phyloP scores from a whole-genome alignment of 2,888 invertebrate genomes.

The Drosophila quinaria region DNA sequence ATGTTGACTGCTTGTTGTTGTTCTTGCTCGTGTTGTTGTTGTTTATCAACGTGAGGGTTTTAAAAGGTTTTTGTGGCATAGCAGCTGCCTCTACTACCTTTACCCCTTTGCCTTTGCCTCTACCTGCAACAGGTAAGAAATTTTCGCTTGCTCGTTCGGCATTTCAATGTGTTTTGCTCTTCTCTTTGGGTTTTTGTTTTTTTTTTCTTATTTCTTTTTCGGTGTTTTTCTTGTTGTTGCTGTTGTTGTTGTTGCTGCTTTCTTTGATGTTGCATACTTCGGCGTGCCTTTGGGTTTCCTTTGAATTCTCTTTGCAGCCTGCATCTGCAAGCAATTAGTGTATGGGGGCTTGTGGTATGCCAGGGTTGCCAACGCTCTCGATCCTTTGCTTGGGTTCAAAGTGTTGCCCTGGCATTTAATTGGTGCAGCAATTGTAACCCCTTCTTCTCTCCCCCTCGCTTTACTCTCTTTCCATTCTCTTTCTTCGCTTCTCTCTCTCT shows the following conservation, averaged over 20 bases:
- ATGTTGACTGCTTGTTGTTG: conserved; percentile 36
- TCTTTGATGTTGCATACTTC: conserved; percentile 77
- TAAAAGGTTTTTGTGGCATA: conserved; percentile 79
- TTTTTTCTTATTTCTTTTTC: conserved; percentile 39
- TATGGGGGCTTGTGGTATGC: conserved; percentile 65
- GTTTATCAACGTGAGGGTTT: conserved; percentile 76
- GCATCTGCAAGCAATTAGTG: conserved; percentile 82
- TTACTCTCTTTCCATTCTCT: no score
- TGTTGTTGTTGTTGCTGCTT: conserved; percentile 62
- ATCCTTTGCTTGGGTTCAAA: conserved; percentile 64
- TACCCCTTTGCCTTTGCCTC: conserved; percentile 23
- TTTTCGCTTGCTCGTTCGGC: conserved; percentile 73
- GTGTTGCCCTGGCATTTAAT: conserved; percentile 78
- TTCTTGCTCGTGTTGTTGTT: conserved; percentile 50
- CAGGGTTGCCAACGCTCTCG: conserved; percentile 42
- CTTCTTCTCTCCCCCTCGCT: not conserved
- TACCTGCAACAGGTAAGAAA: conserved; percentile 80
- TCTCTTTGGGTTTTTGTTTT: conserved; percentile 44
- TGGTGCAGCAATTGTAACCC: conserved; percentile 70
- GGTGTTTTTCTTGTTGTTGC: conserved; percentile 49
- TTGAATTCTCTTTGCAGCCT: conserved; percentile 61
- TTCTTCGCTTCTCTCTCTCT: not conserved
- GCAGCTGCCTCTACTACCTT: conserved; percentile 61
- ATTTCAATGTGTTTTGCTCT: conserved; percentile 69
- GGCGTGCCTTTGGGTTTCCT: conserved; percentile 75